Base-by-base conservation (phyloP, 2,888 invertebrate genomes). In the Stomorhina lunata region DNA sequence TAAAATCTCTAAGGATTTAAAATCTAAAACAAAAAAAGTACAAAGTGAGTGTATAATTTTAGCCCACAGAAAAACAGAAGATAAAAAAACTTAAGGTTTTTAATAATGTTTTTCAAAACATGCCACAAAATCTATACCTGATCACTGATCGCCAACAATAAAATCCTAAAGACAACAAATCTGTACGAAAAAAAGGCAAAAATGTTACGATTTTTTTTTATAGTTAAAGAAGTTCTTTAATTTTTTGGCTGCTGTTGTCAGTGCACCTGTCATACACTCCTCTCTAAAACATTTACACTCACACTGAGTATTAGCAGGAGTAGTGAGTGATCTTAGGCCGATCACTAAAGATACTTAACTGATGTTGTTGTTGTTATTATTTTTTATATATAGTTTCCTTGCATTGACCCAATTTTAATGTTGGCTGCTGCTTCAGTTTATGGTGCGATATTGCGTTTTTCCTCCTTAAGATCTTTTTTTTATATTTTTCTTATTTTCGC, bases 211-310 rank as follows among this genome's bases (percentile, higher is more conserved):
- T 50, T 71, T 53, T 53, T 65, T 78, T 63, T 48, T 17, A 40
- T 68, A 29, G n/a, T 65, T 48, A 10, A 48, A 34, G 15, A 66
- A 48, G n/a, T 50, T 73, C 17, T 73, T 73, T 32, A 53, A 43
- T 15, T 27, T 76, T 69, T 75, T 68, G 65, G 71, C 76, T 81
- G 81, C 76, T 81, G 81, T 45, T 81, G 32, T 66, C 73, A 81
- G 73, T 78, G 81, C 81, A 81, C 81, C 81, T 81, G 81, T 81
- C 81, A 68, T 63, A 73, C 68, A 77, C 81, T 77, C 77, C 71
- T 66, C 53, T 66, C 45, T 9, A 71, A 6, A 50, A 37, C 25
- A 40, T 15, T 15, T 40, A 25, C 25, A 25, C n/a, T n/a, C n/a
- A 50, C 25, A 10, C 45, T n/a, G n/a, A 2, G 20, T 7, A 40